Conservation (phyloP, 2,797 vertebrate genomes). For the Allobates femoralis region DNA sequence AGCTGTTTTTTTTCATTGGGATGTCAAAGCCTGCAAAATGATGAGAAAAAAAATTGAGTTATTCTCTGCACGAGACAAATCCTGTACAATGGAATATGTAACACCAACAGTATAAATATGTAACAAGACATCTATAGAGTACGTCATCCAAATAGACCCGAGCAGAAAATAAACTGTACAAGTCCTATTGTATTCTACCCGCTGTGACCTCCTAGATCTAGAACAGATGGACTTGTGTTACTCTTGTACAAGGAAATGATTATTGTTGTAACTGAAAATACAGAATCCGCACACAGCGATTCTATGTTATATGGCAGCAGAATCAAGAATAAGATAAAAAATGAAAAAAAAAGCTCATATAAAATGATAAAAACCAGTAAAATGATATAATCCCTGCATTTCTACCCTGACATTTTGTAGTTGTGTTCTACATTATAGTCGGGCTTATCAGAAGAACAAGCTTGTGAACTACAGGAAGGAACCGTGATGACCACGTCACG, state of each 20-base stretch:
- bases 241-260: background rate
- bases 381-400: slow-evolving; percentile 23
- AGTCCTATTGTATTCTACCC: background rate
- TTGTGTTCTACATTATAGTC: slow-evolving; percentile 67
- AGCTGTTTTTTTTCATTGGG: slow-evolving; percentile 61
- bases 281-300: background rate
- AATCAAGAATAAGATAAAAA: slow-evolving; percentile 55
- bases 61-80: too few relatives aligned
- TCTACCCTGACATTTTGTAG: slow-evolving; percentile 61
- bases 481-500: slow-evolving; percentile 80
- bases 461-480: slow-evolving; percentile 82
- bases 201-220: background rate
- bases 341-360: slow-evolving; percentile 27
- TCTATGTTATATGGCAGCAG: slow-evolving; percentile 5
- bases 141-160: background rate
- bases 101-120: too few relatives aligned
- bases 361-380: background rate
- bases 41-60: background rate
- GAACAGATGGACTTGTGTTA: slow-evolving; percentile 10
- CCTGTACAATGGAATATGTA: too few relatives aligned
- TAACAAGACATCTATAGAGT: background rate
- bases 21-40: slow-evolving; percentile 67
- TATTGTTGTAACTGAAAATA: background rate
- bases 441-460: slow-evolving; percentile 79
- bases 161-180: background rate